Evolutionary conservation across 2,113 vertebrate species (phyloP).

Genomic region (Delphinus delphis): DNA sequence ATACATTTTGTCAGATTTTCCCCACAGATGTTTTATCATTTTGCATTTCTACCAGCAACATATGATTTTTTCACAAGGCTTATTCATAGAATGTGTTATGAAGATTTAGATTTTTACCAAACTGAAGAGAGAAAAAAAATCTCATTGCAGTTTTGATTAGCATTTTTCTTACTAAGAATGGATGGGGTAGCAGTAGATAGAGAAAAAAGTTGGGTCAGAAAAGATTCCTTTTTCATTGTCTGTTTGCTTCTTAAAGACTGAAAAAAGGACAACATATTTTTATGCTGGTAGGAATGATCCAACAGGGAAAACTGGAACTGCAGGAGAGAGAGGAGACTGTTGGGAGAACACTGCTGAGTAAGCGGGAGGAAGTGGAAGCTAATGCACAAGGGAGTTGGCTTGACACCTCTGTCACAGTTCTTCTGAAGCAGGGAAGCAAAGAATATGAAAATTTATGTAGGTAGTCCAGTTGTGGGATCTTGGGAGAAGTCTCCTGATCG

Average conservation of each 20-base stretch:
- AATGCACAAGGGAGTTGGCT: background rate
- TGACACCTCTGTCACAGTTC: background rate
- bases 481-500: background rate
- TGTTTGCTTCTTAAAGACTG: background rate
- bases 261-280: background rate
- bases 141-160: background rate
- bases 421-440: background rate
- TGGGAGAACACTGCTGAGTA: background rate
- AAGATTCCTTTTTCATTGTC: background rate
- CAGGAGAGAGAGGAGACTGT: background rate
- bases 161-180: background rate
- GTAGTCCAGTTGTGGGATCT: background rate
- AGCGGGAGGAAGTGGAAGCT: background rate
- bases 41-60: slow-evolving; percentile 19
- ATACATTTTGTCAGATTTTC: background rate
- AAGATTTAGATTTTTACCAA: background rate
- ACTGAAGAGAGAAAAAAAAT: background rate
- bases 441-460: background rate
- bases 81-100: background rate
- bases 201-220: background rate
- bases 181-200: too few relatives aligned
- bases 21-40: background rate
- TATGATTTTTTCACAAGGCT: background rate
- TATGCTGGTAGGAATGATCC: background rate
- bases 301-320: background rate